phyloP scores from a whole-genome alignment of 2,888 invertebrate species.

The Caenorhabditis plicata region DNA sequence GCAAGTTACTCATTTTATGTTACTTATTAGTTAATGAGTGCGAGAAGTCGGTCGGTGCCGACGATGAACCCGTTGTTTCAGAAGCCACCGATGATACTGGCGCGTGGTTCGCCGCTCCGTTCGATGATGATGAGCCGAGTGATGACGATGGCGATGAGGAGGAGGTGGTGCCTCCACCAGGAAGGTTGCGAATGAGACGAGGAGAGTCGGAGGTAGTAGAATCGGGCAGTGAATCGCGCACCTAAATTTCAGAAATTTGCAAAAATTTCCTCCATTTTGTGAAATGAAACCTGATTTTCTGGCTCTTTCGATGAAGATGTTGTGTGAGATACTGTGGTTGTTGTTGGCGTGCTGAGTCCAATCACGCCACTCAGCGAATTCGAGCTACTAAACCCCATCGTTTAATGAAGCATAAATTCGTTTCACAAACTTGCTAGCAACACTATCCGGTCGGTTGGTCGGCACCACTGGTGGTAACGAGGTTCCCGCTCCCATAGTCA shows the following conservation, averaged over 20 bases:
- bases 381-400: slow-evolving; percentile 37
- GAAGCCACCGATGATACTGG: slow-evolving; percentile 11
- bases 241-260: slow-evolving; percentile 14
- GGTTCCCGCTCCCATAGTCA: slow-evolving; percentile 10
- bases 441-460: slow-evolving; percentile 23
- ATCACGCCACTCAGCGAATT: slow-evolving; percentile 30
- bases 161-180: background rate
- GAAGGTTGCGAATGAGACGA: background rate
- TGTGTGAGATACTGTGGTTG: slow-evolving; percentile 32
- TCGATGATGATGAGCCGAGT: slow-evolving; percentile 5
- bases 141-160: slow-evolving; percentile 18
- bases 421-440: slow-evolving; percentile 33
- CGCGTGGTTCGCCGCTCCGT: slow-evolving; percentile 25
- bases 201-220: slow-evolving; percentile 31
- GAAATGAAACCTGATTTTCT: too few species aligned
- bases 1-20: too few species aligned
- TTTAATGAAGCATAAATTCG: too few species aligned
- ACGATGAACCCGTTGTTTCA: slow-evolving; percentile 15
- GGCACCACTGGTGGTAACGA: slow-evolving; percentile 6
- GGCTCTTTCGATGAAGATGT: slow-evolving; percentile 30
- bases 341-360: slow-evolving; percentile 28
- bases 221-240: slow-evolving; percentile 27
- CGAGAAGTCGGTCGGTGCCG: slow-evolving; percentile 25
- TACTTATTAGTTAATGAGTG: slow-evolving; percentile 13
- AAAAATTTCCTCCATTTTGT: too few species aligned